These are phyloP conservation scores for Drosophila lutescens DNA, from an alignment of 2,888 invertebrate genomes.

Conservation along the genomic window DNA sequence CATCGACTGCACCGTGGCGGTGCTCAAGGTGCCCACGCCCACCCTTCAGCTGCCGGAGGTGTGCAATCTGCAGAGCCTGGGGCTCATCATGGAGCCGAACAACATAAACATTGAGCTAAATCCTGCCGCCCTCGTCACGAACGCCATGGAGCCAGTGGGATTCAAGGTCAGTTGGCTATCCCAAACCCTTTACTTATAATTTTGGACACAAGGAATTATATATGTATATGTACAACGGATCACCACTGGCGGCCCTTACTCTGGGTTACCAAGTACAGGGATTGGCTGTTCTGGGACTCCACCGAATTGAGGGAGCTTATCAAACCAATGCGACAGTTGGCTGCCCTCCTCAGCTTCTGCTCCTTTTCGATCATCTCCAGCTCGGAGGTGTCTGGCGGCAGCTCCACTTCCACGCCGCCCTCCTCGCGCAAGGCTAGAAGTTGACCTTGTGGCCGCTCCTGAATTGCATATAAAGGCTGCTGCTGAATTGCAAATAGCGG, in stretches of 20 bases:
- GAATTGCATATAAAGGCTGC: background rate
- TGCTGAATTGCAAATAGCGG: no score
- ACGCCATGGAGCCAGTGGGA: conserved; percentile 13
- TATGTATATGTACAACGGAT: background rate
- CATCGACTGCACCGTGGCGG: conserved; percentile 73
- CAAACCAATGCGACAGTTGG: background rate
- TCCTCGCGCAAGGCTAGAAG: background rate
- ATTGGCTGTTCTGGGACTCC: no score
- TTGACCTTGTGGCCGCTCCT: no score
- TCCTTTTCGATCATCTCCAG: background rate
- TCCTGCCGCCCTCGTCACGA: conserved; percentile 51
- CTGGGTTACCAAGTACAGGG: background rate
- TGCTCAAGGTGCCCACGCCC: conserved; percentile 72
- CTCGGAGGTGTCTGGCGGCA: background rate
- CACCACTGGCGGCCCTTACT: background rate
- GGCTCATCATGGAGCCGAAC: conserved; percentile 73
- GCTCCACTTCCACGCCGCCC: background rate
- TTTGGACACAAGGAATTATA: background rate
- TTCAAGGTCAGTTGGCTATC: conserved; percentile 65
- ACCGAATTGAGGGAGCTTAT: background rate
- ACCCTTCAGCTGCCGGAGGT: conserved; percentile 68
- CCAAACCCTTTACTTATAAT: background rate
- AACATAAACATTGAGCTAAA: conserved; percentile 70
- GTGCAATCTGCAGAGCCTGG: conserved; percentile 70
- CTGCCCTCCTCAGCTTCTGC: background rate